Conservation (phyloP, 2,797 vertebrate species). For the Poeciliopsis turneri region DNA sequence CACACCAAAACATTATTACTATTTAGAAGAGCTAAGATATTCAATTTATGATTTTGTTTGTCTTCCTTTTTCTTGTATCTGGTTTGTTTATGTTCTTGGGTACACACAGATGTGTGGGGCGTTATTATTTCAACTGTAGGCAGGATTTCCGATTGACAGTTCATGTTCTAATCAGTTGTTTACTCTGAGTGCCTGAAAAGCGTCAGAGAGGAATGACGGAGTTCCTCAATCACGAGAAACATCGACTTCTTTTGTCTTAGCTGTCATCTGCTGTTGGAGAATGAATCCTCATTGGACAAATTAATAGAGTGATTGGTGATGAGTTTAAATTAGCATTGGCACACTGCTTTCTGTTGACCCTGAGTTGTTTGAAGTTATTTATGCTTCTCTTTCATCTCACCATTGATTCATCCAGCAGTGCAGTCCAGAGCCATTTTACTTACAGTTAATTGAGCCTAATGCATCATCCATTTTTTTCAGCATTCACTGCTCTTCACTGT, state of each 20-base stretch:
- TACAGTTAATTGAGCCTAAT: constrained; percentile 2
- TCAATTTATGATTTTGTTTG: constrained; percentile 77
- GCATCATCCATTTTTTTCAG: not conserved
- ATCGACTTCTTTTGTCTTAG: not conserved
- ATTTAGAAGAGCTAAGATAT: constrained; percentile 18
- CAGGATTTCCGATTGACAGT: constrained; percentile 75
- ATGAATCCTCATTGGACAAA: constrained; percentile 10
- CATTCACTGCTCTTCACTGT: not conserved
- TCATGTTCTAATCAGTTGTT: constrained; percentile 78
- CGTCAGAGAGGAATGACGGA: constrained; percentile 59
- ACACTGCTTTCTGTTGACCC: constrained; percentile 4
- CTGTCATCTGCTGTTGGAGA: constrained; percentile 9
- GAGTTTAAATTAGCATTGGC: not conserved
- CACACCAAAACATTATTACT: constrained; percentile 21
- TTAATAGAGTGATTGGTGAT: not conserved
- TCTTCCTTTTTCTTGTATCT: constrained; percentile 60
- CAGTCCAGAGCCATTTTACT: not conserved
- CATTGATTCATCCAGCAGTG: not conserved
- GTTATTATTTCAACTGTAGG: constrained; percentile 62
- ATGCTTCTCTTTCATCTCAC: not conserved
- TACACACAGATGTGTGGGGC: constrained; percentile 53
- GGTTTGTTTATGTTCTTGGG: constrained; percentile 59
- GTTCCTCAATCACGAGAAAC: constrained; percentile 42
- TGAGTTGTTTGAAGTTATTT: not conserved
- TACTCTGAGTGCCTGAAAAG: constrained; percentile 56